phyloP scores from a whole-genome alignment of 1,140 invertebrate species.

The Drosophila auraria region DNA sequence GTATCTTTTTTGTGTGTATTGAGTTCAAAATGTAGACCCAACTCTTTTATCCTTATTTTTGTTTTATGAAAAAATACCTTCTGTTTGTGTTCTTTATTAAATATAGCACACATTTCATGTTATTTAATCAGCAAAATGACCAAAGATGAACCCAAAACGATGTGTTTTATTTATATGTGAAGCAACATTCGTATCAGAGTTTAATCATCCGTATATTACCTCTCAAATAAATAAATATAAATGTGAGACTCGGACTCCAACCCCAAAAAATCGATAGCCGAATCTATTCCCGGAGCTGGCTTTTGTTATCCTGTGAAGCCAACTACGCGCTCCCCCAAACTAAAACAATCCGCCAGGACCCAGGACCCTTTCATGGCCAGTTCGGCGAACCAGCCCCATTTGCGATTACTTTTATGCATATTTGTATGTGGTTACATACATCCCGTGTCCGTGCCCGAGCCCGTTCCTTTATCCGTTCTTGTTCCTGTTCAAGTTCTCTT shows the following conservation, averaged over 20 bases:
- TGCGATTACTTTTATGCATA: constrained; percentile 64
- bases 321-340: constrained; percentile 32
- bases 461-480: too few species aligned
- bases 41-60: too few species aligned
- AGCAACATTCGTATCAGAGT: constrained; percentile 26
- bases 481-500: not conserved
- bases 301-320: constrained; percentile 40
- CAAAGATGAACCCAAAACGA: not conserved
- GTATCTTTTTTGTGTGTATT: too few species aligned
- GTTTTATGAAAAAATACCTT: not conserved
- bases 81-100: not conserved
- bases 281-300: constrained; percentile 23
- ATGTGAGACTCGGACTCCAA: not conserved
- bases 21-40: too few species aligned
- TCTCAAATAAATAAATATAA: constrained; percentile 36
- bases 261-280: constrained; percentile 27
- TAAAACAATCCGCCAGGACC: constrained; percentile 37
- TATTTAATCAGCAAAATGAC: constrained; percentile 3
- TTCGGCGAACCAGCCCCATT: constrained; percentile 16
- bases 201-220: constrained; percentile 28
- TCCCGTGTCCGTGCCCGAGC: not conserved
- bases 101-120: not conserved
- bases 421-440: constrained; percentile 32
- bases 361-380: constrained; percentile 31
- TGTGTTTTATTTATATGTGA: constrained; percentile 23